Evolutionary conservation across 23 tunicate species (phyloP).

Genomic region (Trididemnum clinides): DNA sequence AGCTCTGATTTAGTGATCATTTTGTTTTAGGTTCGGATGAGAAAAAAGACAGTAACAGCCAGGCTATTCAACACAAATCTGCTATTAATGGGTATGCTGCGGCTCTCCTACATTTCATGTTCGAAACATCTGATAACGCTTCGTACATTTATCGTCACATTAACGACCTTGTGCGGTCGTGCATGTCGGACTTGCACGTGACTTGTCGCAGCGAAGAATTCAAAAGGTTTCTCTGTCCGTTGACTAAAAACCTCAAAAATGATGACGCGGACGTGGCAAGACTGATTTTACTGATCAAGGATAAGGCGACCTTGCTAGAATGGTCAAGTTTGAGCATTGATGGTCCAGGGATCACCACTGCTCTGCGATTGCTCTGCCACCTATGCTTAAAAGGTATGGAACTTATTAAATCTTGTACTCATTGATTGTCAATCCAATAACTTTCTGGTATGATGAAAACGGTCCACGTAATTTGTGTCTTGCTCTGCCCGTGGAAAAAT

Average conservation of each 20-base stretch:
- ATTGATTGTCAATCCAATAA: too few relatives aligned
- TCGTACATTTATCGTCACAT: constrained; percentile 40
- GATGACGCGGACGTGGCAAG: constrained; percentile 36
- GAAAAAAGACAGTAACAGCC: constrained; percentile 1
- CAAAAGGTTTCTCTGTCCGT: constrained; percentile 53
- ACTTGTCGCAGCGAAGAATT: constrained; percentile 32
- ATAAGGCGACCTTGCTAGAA: constrained; percentile 42
- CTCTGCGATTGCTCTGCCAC: constrained; percentile 67
- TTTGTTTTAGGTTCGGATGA: neutral
- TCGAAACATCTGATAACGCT: constrained; percentile 46
- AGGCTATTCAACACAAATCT: constrained; percentile 30
- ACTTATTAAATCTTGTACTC: too few relatives aligned
- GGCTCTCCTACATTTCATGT: constrained; percentile 22
- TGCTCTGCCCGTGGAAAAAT: too few relatives aligned
- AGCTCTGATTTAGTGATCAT: too few relatives aligned
- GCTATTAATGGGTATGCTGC: constrained; percentile 71
- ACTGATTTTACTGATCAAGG: constrained; percentile 37
- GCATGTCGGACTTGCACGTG: constrained; percentile 32
- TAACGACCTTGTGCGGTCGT: neutral
- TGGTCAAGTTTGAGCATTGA: constrained; percentile 61
- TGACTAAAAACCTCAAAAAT: constrained; percentile 6
- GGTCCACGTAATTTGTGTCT: too few relatives aligned
- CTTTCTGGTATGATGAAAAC: too few relatives aligned
- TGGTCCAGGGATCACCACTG: constrained; percentile 73
- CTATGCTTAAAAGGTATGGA: constrained; percentile 26